phyloP scores from a whole-genome alignment of 2,888 invertebrate species.

The Abrostola triplasia region DNA sequence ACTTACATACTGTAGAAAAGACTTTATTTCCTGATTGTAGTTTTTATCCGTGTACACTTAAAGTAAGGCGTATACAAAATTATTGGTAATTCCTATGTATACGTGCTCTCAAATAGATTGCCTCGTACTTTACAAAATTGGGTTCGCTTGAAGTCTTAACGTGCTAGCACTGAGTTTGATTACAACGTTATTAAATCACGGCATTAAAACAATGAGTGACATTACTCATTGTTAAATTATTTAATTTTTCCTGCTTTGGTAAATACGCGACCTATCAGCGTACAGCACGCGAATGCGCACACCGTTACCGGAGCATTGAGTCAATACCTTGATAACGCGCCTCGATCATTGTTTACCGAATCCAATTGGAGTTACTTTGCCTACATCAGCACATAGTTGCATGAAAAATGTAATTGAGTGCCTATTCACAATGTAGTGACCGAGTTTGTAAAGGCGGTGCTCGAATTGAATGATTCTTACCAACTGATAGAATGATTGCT shows the following conservation, averaged over 20 bases:
- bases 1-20: too few relatives aligned
- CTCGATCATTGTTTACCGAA: slow-evolving; percentile 3
- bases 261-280: slow-evolving; percentile 24
- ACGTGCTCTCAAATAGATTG: slow-evolving; percentile 21
- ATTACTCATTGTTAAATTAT: slow-evolving; percentile 46
- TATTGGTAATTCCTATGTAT: too few relatives aligned
- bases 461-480: slow-evolving; percentile 30
- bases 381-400: slow-evolving; percentile 6
- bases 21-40: too few relatives aligned
- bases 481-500: slow-evolving; percentile 40
- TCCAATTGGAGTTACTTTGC: slow-evolving; percentile 35
- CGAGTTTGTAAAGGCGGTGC: slow-evolving; percentile 17
- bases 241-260: slow-evolving; percentile 43
- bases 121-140: slow-evolving; percentile 32
- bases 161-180: slow-evolving; percentile 15
- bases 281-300: not conserved
- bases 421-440: slow-evolving; percentile 17
- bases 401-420: slow-evolving; percentile 15
- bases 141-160: slow-evolving; percentile 11
- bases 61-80: too few relatives aligned
- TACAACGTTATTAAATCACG: slow-evolving; percentile 16
- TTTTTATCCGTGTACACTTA: too few relatives aligned
- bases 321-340: slow-evolving; percentile 22
- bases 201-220: slow-evolving; percentile 22
- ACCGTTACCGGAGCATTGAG: slow-evolving; percentile 20